Conservation (phyloP, 2,888 invertebrate species). For the Folsomia candida region DNA sequence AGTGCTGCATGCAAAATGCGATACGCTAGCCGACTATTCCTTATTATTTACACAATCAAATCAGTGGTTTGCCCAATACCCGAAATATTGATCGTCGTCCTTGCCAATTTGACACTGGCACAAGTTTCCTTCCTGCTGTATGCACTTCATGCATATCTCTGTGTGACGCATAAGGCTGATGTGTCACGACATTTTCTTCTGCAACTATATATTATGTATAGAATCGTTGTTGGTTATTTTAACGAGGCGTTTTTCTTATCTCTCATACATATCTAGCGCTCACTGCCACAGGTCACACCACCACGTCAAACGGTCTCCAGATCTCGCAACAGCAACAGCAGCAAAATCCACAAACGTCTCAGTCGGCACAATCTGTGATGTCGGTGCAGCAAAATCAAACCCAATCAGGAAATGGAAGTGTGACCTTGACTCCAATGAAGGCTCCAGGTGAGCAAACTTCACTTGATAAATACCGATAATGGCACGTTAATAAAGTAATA, state of each 20-base stretch:
- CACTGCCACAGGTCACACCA: slow-evolving; percentile 52
- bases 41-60: no score
- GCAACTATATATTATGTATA: neutral
- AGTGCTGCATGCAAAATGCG: no score
- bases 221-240: no score
- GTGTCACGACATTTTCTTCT: neutral
- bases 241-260: no score
- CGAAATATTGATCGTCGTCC: neutral
- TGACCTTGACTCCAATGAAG: neutral
- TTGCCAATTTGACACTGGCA: neutral
- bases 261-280: no score
- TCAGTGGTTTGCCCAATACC: no score
- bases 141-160: neutral
- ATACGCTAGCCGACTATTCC: no score
- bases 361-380: slow-evolving; percentile 29
- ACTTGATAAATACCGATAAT: no score
- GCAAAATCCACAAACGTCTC: slow-evolving; percentile 29
- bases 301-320: slow-evolving; percentile 52
- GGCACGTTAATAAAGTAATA: no score
- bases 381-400: slow-evolving; percentile 29
- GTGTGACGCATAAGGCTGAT: neutral
- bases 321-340: slow-evolving; percentile 31
- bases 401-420: slow-evolving; percentile 1
- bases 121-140: neutral
- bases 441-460: neutral